Evolutionary conservation across 2,797 vertebrate genomes (phyloP).

Genomic region (Enteromius treurensis): DNA sequence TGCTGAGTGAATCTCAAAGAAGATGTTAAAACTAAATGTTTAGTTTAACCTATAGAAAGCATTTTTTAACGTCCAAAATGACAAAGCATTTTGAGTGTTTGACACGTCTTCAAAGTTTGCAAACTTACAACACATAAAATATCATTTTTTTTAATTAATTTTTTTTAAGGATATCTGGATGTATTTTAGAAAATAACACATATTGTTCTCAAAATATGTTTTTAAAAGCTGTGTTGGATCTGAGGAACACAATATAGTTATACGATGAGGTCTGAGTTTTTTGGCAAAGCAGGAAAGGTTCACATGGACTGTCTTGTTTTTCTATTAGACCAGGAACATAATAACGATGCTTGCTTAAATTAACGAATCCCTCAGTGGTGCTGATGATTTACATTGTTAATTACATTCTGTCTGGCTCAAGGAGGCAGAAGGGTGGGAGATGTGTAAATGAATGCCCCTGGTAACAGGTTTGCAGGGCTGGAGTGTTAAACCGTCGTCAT

Average conservation of each 20-base stretch:
- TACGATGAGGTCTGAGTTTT: background rate
- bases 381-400: constrained; percentile 62
- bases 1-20: background rate
- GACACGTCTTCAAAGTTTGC: background rate
- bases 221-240: background rate
- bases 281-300: background rate
- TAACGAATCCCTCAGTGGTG: constrained; percentile 48
- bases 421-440: constrained; percentile 26
- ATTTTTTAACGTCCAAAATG: background rate
- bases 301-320: constrained; percentile 1
- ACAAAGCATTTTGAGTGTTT: background rate
- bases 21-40: background rate
- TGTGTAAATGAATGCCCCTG: constrained; percentile 51
- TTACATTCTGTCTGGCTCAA: constrained; percentile 53
- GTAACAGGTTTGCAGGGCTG: constrained; percentile 38
- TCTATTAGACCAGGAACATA: constrained; percentile 30
- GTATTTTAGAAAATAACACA: background rate
- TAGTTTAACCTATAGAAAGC: background rate
- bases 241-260: background rate
- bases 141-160: no score
- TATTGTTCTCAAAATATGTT: background rate
- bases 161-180: background rate
- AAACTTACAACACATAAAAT: background rate
- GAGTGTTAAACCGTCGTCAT: constrained; percentile 52
- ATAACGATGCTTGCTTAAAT: constrained; percentile 46